A percentile compares a stretch with the other conserved stretches of the same genome.
Conservation (phyloP, 2,113 vertebrate species). For the Pterophyllum scalare region DNA sequence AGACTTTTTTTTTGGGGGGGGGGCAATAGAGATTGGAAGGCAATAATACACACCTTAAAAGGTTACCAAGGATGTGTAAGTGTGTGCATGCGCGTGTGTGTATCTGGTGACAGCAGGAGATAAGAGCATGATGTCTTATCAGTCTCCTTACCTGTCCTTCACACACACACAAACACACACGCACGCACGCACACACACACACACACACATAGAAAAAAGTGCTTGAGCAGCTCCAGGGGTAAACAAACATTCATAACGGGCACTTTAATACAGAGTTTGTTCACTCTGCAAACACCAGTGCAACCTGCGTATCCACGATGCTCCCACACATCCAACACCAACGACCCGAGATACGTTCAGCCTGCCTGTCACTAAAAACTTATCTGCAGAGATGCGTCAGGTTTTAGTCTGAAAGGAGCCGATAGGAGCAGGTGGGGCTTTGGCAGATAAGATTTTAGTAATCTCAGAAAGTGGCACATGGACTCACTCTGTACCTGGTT, state of each 20-base stretch:
- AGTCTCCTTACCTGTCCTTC: constrained; percentile 2
- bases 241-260: constrained; percentile 75
- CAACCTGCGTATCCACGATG: constrained; percentile 20
- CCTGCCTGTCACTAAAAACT: constrained; percentile 11
- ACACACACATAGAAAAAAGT: constrained; percentile 53
- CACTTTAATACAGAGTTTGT: constrained; percentile 51
- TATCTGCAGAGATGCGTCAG: neutral
- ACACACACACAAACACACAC: neutral
- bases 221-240: constrained; percentile 71
- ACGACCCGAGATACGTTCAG: neutral
- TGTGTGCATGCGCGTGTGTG: constrained; percentile 7
- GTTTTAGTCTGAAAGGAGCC: neutral
- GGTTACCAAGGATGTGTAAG: constrained; percentile 33
- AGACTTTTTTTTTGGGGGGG: constrained; percentile 10
- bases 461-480: constrained; percentile 28
- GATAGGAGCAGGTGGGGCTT: constrained; percentile 14
- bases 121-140: constrained; percentile 47
- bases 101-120: constrained; percentile 37
- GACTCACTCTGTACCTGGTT: constrained; percentile 52
- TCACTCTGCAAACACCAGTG: constrained; percentile 47
- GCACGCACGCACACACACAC: neutral
- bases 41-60: constrained; percentile 58
- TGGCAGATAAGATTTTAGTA: constrained; percentile 19
- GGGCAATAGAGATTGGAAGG: constrained; percentile 52
- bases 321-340: constrained; percentile 7